A percentile compares a stretch with the other conserved stretches of the same genome.
These are phyloP conservation scores for Hesperophylax magnus DNA, from an alignment of 1,140 invertebrate species.

Conservation along the genomic window DNA sequence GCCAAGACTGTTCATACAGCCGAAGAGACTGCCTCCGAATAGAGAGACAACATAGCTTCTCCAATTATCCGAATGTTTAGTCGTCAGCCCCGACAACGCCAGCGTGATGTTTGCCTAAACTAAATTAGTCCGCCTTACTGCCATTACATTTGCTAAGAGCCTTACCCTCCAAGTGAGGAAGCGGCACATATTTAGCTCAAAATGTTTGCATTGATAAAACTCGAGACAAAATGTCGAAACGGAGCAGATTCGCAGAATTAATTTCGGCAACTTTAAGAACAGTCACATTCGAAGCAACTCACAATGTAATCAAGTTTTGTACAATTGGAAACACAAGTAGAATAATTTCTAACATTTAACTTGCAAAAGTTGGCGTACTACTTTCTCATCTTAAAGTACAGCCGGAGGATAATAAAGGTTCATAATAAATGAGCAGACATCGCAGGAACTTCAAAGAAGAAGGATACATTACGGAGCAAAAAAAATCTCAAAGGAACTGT, in stretches of 20 bases:
- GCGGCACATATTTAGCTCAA: conserved; percentile 34
- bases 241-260: conserved; percentile 16
- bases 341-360: conserved; percentile 16
- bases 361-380: conserved; percentile 5
- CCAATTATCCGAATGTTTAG: conserved; percentile 53
- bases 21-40: not conserved
- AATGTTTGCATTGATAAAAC: conserved; percentile 48
- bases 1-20: conserved; percentile 31
- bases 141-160: conserved; percentile 40
- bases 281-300: conserved; percentile 28
- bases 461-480: no score
- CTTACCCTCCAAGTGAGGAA: not conserved
- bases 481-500: no score
- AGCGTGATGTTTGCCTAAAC: conserved; percentile 53
- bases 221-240: conserved; percentile 38
- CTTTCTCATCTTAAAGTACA: no score
- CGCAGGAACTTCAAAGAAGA: no score
- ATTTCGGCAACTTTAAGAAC: conserved; percentile 26
- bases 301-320: conserved; percentile 34
- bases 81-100: conserved; percentile 29
- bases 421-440: no score
- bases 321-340: conserved; percentile 30
- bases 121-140: conserved; percentile 54
- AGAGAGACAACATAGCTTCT: not conserved
- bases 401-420: no score